phyloP scores from a whole-genome alignment of 2,797 vertebrate genomes.

The Harpagifer antarcticus region DNA sequence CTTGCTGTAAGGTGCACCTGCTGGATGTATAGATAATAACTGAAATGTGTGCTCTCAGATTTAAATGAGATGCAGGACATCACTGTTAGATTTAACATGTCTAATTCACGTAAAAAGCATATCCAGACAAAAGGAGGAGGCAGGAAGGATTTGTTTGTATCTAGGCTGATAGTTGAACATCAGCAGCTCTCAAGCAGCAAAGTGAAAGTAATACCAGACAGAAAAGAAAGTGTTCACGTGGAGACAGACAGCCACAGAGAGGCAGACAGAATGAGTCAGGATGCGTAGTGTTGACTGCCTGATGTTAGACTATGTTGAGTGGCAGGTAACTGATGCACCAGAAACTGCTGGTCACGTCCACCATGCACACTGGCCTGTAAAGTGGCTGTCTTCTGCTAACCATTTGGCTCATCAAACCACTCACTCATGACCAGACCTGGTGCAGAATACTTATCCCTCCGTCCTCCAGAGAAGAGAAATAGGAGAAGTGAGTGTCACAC shows the following conservation, averaged over 20 bases:
- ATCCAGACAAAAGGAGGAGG: slow-evolving; percentile 27
- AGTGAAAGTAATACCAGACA: slow-evolving; percentile 25
- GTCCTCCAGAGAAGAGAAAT: slow-evolving; percentile 50
- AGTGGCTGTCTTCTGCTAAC: slow-evolving; percentile 84
- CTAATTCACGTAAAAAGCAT: slow-evolving; percentile 34
- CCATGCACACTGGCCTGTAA: slow-evolving; percentile 75
- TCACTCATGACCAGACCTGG: slow-evolving; percentile 74
- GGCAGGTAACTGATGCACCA: slow-evolving; percentile 77
- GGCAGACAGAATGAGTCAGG: slow-evolving; percentile 42
- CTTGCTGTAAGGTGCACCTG: too few relatives aligned
- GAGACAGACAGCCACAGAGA: slow-evolving; percentile 34
- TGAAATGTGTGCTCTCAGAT: too few relatives aligned
- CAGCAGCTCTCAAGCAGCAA: slow-evolving; percentile 32
- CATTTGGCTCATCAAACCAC: slow-evolving; percentile 80
- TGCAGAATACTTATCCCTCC: slow-evolving; percentile 73
- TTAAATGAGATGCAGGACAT: too few relatives aligned
- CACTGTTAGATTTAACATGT: slow-evolving; percentile 27
- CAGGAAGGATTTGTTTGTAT: slow-evolving; percentile 41
- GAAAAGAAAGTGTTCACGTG: slow-evolving; percentile 15
- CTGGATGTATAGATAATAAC: too few relatives aligned
- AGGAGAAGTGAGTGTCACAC: slow-evolving; percentile 45
- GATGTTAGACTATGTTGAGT: slow-evolving; percentile 64
- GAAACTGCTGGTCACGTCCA: slow-evolving; percentile 70
- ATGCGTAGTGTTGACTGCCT: slow-evolving; percentile 40
- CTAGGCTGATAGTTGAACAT: slow-evolving; percentile 37